Percentiles rank a stretch among this genome's conserved stretches.
Conservation (phyloP, 92 coral and sea anemone genomes). For the Chrysogorgia sp. region DNA sequence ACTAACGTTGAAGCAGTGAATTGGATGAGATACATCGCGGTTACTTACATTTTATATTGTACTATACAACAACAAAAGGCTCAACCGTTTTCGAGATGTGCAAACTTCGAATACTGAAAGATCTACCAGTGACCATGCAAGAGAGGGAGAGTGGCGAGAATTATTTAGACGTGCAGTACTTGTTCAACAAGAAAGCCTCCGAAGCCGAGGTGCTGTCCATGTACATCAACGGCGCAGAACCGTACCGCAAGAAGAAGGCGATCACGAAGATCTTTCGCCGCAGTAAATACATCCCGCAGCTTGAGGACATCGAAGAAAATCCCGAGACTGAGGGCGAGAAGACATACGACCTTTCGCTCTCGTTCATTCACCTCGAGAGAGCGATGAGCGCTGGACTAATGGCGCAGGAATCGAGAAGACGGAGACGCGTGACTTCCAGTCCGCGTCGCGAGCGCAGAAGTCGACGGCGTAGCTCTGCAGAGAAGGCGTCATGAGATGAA, state of each 20-base stretch:
- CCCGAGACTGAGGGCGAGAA: conserved; percentile 2
- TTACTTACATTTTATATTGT: neutral
- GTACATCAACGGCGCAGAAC: conserved; percentile 42
- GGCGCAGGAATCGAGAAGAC: conserved; percentile 40
- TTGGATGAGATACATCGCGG: neutral
- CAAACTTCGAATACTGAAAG: conserved; percentile 28
- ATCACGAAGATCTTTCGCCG: conserved; percentile 47
- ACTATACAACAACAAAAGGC: neutral
- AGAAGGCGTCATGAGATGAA: neutral
- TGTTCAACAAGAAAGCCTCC: conserved; percentile 30
- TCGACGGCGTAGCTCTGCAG: neutral
- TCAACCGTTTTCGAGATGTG: conserved; percentile 11
- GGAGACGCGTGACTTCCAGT: neutral
- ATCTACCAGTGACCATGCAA: conserved; percentile 36
- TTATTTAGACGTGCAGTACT: conserved; percentile 4
- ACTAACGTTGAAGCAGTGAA: neutral
- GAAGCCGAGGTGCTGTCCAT: conserved; percentile 38
- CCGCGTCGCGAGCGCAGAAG: conserved; percentile 17
- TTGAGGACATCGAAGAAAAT: conserved; percentile 39
- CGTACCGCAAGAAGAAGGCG: conserved; percentile 45
- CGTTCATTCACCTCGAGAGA: conserved; percentile 30
- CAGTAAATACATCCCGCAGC: conserved; percentile 29
- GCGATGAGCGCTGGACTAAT: conserved; percentile 36
- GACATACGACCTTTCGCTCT: conserved; percentile 1
- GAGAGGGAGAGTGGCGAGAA: conserved; percentile 12